Evolutionary conservation across 2,888 invertebrate species (phyloP).

Genomic region (Cosmia pyralina): DNA sequence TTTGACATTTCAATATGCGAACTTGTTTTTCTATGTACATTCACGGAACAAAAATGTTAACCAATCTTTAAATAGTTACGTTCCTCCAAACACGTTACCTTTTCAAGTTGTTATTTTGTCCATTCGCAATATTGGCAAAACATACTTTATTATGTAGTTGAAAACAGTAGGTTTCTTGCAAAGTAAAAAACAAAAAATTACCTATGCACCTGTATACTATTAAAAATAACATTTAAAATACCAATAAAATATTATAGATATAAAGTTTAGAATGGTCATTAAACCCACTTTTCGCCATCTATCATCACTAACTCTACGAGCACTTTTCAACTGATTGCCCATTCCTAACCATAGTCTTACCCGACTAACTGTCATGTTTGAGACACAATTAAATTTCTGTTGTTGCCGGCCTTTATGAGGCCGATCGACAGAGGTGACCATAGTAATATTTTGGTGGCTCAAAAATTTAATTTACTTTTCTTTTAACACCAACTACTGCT

Average conservation of each 20-base stretch:
- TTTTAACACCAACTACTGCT: background rate
- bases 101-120: background rate
- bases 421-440: background rate
- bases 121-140: background rate
- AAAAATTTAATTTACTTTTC: background rate
- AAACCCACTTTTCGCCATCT: too few relatives aligned
- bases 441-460: background rate
- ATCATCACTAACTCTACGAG: background rate
- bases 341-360: constrained; percentile 29
- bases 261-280: background rate
- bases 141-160: background rate
- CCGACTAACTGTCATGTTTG: too few relatives aligned
- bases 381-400: too few relatives aligned
- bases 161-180: too few relatives aligned
- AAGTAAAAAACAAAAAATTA: background rate
- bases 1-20: too few relatives aligned
- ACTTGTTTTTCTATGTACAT: too few relatives aligned
- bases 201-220: too few relatives aligned
- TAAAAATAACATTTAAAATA: too few relatives aligned
- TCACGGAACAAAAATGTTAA: background rate
- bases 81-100: too few relatives aligned
- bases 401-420: too few relatives aligned
- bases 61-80: too few relatives aligned
- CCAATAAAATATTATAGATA: too few relatives aligned
- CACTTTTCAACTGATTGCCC: constrained; percentile 16